A percentile compares a stretch with the other conserved stretches of the same genome.
Evolutionary conservation across 37 sponge, comb jelly and placozoan genomes (phyloP).

Genomic region (Spongilla lacustris): DNA sequence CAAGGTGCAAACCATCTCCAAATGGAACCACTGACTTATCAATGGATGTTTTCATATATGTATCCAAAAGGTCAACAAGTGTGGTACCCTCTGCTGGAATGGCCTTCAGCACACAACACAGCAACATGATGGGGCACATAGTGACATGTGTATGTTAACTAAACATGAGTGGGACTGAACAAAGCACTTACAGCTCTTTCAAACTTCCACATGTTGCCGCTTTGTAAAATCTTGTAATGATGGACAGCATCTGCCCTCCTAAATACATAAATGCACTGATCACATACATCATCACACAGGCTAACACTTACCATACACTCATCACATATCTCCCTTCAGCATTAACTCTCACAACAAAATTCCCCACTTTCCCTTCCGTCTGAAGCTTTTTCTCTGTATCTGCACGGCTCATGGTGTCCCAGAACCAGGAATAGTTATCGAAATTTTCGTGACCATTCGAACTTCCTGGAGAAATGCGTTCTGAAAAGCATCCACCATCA

Average conservation of each 20-base stretch:
- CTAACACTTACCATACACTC: slow-evolving; percentile 64
- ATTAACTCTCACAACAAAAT: slow-evolving; percentile 56
- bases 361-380: slow-evolving; percentile 54
- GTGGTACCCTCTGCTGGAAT: slow-evolving; percentile 50
- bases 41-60: slow-evolving; percentile 63
- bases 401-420: slow-evolving; percentile 49
- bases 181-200: slow-evolving; percentile 60
- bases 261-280: not conserved
- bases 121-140: not conserved
- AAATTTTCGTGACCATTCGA: not conserved
- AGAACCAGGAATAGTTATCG: slow-evolving; percentile 62
- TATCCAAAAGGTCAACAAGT: slow-evolving; percentile 63
- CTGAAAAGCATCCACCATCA: not conserved
- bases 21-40: slow-evolving; percentile 57
- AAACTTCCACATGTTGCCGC: slow-evolving; percentile 29
- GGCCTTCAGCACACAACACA: slow-evolving; percentile 16
- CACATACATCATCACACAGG: not conserved
- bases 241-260: slow-evolving; percentile 73
- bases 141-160: not conserved
- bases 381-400: slow-evolving; percentile 46
- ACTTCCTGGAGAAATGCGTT: no score
- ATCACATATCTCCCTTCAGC: slow-evolving; percentile 55
- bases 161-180: not conserved
- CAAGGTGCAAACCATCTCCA: slow-evolving; percentile 59
- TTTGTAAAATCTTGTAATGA: slow-evolving; percentile 57